phyloP scores from a whole-genome alignment of 2,797 vertebrate genomes.

The Nyctalus aviator region DNA sequence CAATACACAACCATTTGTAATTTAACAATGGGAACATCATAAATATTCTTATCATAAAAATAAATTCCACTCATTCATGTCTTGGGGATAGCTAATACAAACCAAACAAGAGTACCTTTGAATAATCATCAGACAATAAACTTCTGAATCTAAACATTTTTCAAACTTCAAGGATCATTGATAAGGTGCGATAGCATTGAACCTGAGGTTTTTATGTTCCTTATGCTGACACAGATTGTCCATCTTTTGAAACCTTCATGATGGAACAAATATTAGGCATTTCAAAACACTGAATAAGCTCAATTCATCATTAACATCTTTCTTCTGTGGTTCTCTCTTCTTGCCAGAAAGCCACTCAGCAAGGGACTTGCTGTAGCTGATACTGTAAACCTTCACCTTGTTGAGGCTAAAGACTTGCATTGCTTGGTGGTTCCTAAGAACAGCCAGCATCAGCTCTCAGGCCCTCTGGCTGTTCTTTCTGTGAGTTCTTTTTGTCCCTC shows the following conservation, averaged over 20 bases:
- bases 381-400: not conserved
- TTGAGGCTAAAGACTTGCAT: too few species aligned
- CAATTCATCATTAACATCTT: constrained; percentile 96
- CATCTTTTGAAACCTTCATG: constrained; percentile 95
- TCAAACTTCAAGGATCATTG: constrained; percentile 98
- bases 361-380: not conserved
- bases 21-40: not conserved
- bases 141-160: constrained; percentile 97
- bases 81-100: not conserved
- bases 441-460: too few species aligned
- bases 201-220: constrained; percentile 98
- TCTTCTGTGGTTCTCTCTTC: constrained; percentile 96
- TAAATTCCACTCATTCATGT: not conserved
- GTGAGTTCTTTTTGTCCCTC: too few species aligned
- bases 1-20: not conserved
- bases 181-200: constrained; percentile 96
- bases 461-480: too few species aligned
- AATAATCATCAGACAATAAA: constrained; percentile 98
- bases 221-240: constrained; percentile 96
- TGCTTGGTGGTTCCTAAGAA: too few species aligned
- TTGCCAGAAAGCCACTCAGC: constrained; percentile 96
- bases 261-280: constrained; percentile 97
- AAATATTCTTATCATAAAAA: constrained; percentile 15
- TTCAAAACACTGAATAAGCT: constrained; percentile 98
- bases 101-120: constrained; percentile 91